phyloP scores from a whole-genome alignment of 2,888 invertebrate genomes.

The Beris morrisii region DNA sequence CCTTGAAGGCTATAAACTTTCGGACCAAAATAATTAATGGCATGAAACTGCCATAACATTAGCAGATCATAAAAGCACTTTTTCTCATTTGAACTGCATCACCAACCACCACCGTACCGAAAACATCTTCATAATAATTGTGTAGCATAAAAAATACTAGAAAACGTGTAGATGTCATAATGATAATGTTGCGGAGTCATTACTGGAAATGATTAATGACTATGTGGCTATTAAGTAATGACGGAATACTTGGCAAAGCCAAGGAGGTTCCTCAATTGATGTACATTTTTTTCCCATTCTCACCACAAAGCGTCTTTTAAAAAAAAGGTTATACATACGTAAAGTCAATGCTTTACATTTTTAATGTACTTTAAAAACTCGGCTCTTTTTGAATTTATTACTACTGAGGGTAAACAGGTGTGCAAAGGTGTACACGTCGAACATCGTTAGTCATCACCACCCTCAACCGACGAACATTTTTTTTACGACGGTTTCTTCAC shows the following conservation, averaged over 20 bases:
- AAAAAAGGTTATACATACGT: neutral
- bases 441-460: constrained; percentile 24
- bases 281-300: neutral
- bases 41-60: no score
- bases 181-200: constrained; percentile 16
- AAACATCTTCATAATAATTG: no score
- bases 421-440: constrained; percentile 17
- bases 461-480: neutral
- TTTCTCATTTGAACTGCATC: no score
- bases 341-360: constrained; percentile 21
- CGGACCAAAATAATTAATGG: no score
- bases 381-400: constrained; percentile 19
- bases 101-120: no score
- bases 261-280: neutral
- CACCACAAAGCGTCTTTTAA: neutral
- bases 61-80: no score
- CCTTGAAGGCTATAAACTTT: no score
- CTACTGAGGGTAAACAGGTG: constrained; percentile 21
- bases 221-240: constrained; percentile 26
- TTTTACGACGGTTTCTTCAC: neutral
- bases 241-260: constrained; percentile 2
- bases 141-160: neutral
- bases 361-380: constrained; percentile 25
- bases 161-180: neutral
- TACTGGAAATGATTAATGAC: constrained; percentile 27